phyloP scores from a whole-genome alignment of 2,113 vertebrate species.

The Poecilia latipinna region DNA sequence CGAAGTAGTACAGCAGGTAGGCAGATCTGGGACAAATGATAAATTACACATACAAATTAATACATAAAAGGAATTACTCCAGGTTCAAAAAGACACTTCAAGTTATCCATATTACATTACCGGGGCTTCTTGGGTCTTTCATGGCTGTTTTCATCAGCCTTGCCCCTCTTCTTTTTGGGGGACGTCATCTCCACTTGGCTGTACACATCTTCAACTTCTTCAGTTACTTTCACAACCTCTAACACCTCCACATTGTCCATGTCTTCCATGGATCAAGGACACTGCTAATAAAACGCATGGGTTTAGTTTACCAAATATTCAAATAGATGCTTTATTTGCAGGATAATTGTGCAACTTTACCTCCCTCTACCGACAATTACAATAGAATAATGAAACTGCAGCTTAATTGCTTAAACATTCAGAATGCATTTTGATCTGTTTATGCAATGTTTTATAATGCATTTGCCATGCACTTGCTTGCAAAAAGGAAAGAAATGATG shows the following conservation, averaged over 20 bases:
- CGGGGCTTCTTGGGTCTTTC: constrained; percentile 93
- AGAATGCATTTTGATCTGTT: neutral
- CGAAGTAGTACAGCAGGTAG: constrained; percentile 96
- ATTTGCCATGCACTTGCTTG: neutral
- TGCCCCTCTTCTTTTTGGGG: constrained; percentile 90
- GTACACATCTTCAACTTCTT: constrained; percentile 89
- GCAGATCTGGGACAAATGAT: constrained; percentile 84
- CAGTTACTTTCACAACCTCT: constrained; percentile 89
- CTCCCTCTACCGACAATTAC: too few relatives aligned
- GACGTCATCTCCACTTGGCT: constrained; percentile 81
- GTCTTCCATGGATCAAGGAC: constrained; percentile 17
- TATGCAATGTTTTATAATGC: neutral
- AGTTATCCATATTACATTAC: constrained; percentile 69
- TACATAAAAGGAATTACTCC: neutral
- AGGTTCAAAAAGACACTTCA: neutral
- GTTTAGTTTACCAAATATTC: too few relatives aligned
- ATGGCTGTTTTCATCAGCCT: constrained; percentile 79
- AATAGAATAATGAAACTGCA: neutral
- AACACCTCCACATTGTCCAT: constrained; percentile 85
- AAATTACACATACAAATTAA: constrained; percentile 11
- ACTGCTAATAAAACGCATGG: neutral
- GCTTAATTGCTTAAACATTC: neutral
- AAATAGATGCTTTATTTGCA: neutral
- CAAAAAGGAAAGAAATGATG: neutral
- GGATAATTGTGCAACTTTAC: neutral